Conservation (phyloP, 2,888 invertebrate genomes). For the Lasioglossum marginatum region DNA sequence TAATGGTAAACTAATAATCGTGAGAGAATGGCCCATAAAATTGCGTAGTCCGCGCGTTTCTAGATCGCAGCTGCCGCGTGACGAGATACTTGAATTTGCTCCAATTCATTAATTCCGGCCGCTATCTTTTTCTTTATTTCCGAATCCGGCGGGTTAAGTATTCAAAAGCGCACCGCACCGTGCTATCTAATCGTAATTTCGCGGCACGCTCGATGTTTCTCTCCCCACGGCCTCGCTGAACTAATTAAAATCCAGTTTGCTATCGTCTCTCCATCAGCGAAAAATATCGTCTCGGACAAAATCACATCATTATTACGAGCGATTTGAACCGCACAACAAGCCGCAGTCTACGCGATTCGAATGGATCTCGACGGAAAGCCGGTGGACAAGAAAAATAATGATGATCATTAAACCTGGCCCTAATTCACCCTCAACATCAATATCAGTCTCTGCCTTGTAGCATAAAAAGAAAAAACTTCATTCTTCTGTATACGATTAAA, state of each 20-base stretch:
- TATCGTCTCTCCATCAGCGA: background rate
- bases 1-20: background rate
- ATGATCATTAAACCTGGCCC: background rate
- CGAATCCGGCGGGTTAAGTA: background rate
- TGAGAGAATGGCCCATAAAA: background rate
- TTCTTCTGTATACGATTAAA: background rate
- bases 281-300: background rate
- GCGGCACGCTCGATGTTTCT: background rate
- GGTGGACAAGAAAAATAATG: constrained; percentile 1
- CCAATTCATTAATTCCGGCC: constrained; percentile 82
- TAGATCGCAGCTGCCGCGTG: background rate
- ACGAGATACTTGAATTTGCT: background rate
- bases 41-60: background rate
- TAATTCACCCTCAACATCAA: constrained; percentile 6
- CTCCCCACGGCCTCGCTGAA: background rate
- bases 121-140: constrained; percentile 67
- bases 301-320: constrained; percentile 1
- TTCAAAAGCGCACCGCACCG: background rate
- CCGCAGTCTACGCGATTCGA: background rate
- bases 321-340: background rate
- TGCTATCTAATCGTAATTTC: constrained; percentile 1
- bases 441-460: background rate
- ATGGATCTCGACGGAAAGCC: background rate
- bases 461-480: background rate
- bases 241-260: constrained; percentile 5